Percentiles rank a stretch among this genome's conserved stretches.
These are phyloP conservation scores for Heliconius hermathena DNA, from an alignment of 1,140 invertebrate species.

Conservation along the genomic window DNA sequence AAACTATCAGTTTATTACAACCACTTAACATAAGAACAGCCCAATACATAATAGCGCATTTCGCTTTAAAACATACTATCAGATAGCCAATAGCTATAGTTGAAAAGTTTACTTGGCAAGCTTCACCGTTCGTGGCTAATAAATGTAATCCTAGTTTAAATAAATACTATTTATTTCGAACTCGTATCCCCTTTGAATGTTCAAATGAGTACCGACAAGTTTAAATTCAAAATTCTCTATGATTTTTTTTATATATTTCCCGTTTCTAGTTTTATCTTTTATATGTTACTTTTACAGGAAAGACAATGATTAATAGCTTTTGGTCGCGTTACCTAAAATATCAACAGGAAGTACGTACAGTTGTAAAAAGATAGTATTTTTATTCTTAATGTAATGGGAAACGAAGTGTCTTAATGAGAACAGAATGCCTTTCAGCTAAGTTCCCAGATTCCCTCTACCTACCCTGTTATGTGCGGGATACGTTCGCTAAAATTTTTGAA, in stretches of 20 bases:
- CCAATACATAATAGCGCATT: slow-evolving; percentile 4
- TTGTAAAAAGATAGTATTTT: neutral
- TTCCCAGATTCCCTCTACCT: no score
- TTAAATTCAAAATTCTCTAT: slow-evolving; percentile 12
- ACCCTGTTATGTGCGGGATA: no score
- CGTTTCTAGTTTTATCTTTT: neutral
- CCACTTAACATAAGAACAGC: neutral
- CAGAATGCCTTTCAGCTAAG: no score
- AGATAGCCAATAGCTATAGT: slow-evolving; percentile 21
- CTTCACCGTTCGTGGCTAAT: slow-evolving; percentile 30
- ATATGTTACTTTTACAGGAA: neutral
- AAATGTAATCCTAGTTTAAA: slow-evolving; percentile 27
- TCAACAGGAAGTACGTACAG: neutral
- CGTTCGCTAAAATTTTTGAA: no score
- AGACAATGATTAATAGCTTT: slow-evolving; percentile 4
- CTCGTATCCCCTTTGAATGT: slow-evolving; percentile 17
- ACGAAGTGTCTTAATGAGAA: neutral
- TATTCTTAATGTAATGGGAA: neutral
- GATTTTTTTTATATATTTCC: slow-evolving; percentile 4
- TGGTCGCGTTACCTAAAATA: neutral
- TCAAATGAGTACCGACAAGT: slow-evolving; percentile 12
- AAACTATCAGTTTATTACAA: neutral
- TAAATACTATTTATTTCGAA: slow-evolving; percentile 18
- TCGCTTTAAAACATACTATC: slow-evolving; percentile 19
- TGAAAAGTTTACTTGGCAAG: slow-evolving; percentile 32